A percentile compares a stretch with the other conserved stretches of the same genome.
Evolutionary conservation across 2,113 vertebrate genomes (phyloP).

Genomic region (Campylorhamphus procurvoides): DNA sequence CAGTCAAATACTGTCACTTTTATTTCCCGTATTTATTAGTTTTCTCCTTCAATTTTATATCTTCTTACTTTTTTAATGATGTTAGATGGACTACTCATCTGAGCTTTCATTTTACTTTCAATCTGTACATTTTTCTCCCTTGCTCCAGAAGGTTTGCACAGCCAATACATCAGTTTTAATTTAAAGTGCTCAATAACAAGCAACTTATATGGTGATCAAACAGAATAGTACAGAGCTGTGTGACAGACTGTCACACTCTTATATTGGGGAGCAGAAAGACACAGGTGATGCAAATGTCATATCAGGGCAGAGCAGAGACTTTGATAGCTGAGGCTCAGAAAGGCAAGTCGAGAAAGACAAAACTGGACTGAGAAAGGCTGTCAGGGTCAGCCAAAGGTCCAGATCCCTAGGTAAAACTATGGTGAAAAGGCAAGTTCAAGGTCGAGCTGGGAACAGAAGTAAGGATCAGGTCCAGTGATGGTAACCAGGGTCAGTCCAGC

Average conservation of each 20-base stretch:
- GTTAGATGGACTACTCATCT: not conserved
- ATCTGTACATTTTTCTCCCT: not conserved
- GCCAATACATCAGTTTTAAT: not conserved
- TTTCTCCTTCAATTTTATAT: not conserved
- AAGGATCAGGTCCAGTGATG: not conserved
- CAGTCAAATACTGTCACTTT: not conserved
- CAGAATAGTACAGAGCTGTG: not conserved
- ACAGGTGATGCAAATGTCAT: not conserved
- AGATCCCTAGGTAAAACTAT: not conserved
- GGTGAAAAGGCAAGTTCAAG: not conserved
- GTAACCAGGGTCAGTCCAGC: not conserved
- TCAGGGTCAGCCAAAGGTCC: not conserved
- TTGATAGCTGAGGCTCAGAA: not conserved
- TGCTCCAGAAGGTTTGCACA: not conserved
- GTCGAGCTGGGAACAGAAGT: not conserved
- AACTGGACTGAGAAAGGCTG: not conserved
- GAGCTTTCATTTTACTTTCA: not conserved
- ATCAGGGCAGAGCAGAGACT: not conserved
- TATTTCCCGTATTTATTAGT: not conserved
- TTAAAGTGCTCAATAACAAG: not conserved
- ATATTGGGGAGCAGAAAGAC: not conserved
- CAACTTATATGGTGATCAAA: rapidly evolving
- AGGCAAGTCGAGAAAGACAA: rapidly evolving
- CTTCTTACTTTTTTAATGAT: not conserved
- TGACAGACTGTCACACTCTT: not conserved